Evolutionary conservation across 35 echinoderm and acorn worm genomes (phyloP), one percentile per base, ranked within the genome.

Genomic region (Stichopus chloronotus): DNA sequence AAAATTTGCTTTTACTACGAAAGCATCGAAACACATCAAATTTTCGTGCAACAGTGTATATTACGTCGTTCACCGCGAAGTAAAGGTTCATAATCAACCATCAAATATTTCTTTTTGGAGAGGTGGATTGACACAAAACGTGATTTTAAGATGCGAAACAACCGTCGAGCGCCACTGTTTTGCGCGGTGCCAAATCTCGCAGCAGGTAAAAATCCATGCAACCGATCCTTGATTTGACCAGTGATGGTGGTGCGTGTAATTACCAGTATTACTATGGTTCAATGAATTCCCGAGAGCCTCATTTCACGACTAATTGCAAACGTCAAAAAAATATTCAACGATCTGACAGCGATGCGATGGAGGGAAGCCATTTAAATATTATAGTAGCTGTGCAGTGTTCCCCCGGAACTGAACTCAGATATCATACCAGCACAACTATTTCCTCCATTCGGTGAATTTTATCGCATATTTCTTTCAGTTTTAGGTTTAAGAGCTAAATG

Each of bases 261-360:
- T 85, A 56, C 9, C 57, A 58, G 69, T 74, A 74, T 16, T n/a
- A n/a, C 22, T 16, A 74, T 74, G 22, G 14, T 20, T 74, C 69
- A 74, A 74, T 74, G 7, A 74, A 74, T 74, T 58, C 82, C 24
- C 82, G 19, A 20, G 55, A 85, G 82, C 20, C 82, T 85, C 82
- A 85, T 85, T 85, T 85, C 82, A 85, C 82, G 82, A 85, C 82
- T 85, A 85, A 85, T 85, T 85, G 82, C 56, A 85, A 85, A 85
- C 82, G 82, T 85, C 82, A 85, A 85, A 19, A 17, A 78, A 58
- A 85, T 58, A 53, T 58, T 85, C 82, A 85, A 53, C 82, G 8
- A 23, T 74, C 4, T 58, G 82, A 85, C 57, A 58, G n/a, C 23
- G 76, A 78, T 58, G n/a, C 22, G 57, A 58, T 58, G 82, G 82